These are phyloP conservation scores for Dreissena rostriformis DNA, from an alignment of 1,140 invertebrate genomes.

Conservation along the genomic window DNA sequence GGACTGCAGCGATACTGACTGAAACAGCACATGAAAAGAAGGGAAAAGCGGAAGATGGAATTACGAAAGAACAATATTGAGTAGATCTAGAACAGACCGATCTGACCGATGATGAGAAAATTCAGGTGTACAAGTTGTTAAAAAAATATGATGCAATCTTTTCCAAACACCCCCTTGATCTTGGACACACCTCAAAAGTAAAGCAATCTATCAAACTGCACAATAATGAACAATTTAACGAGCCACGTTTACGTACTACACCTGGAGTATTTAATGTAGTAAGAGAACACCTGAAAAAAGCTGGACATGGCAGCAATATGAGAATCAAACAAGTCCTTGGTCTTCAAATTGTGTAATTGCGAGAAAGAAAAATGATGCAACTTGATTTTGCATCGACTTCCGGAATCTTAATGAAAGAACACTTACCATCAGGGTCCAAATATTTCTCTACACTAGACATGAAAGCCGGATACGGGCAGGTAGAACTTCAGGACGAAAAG, in stretches of 20 bases:
- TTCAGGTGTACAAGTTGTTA: background rate
- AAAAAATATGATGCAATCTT: no score
- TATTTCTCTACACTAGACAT: constrained; percentile 56
- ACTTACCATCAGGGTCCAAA: no score
- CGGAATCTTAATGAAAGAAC: no score
- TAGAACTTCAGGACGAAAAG: no score
- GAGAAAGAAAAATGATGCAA: background rate
- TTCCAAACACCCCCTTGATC: background rate
- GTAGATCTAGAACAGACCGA: constrained; percentile 1
- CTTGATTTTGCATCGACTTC: no score
- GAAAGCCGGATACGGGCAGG: no score
- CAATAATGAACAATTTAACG: background rate
- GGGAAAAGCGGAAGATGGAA: background rate
- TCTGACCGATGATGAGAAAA: background rate
- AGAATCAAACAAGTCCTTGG: no score
- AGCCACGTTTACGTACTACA: background rate
- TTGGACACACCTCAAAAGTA: background rate
- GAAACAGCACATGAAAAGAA: background rate
- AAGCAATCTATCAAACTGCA: background rate
- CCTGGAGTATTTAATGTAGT: background rate
- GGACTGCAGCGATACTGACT: background rate
- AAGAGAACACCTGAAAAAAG: no score
- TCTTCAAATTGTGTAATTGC: constrained; percentile 1
- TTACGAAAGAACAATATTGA: background rate
- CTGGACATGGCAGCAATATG: no score